Base-by-base conservation (phyloP, 37 sponge, comb jelly and placozoan species). In the Spongilla lacustris region DNA sequence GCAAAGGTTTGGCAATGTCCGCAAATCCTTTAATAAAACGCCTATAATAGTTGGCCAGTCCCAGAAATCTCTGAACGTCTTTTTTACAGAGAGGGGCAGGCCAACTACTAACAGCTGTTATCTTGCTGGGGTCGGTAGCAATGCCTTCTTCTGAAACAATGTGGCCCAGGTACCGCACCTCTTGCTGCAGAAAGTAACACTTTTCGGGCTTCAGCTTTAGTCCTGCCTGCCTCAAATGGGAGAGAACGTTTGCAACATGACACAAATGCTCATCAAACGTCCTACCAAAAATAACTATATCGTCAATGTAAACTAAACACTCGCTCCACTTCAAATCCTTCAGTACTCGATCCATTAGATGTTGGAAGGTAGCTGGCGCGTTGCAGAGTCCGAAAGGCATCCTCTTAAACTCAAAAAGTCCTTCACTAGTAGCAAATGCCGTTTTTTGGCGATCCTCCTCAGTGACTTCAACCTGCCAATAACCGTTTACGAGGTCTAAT, bases 321-420 rank as follows among this genome's bases (percentile, higher is more conserved):
- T 19, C 41, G 11, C 69, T 49, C 23, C 86, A 27, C 13, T 38
- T 49, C 21, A 69, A 24, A 5, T 71, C 78, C 11, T 69, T 46
- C 72, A 85, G 49, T 31, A 85, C 86, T 37, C 49, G 23, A 25
- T 78, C 79, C 78, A 85, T 85, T 2, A 85, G 71, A 22, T 78
- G 86, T 28, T 85, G 86, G 36, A 85, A 85, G 2, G 86, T 78
- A 24, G 71, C 79, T 22, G 86, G 86, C 26, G 76, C 88, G 30
- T 87, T 81, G 67, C 73, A 73, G 29, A 87, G 28, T 25, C 88
- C 88, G 46, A 88, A 87, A 23, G 88, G 88, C 88, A 87, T 87
- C 0, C 50, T 77, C n/a, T 30, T 75, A 46, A 87, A 87, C 81
- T 87, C 82, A 67, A 81, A 87, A 24, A 81, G 82, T 1, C 88